Percentiles rank a stretch among this genome's conserved stretches.
Conservation (phyloP, 2,888 invertebrate species). For the Eumacrocentrus americanus region DNA sequence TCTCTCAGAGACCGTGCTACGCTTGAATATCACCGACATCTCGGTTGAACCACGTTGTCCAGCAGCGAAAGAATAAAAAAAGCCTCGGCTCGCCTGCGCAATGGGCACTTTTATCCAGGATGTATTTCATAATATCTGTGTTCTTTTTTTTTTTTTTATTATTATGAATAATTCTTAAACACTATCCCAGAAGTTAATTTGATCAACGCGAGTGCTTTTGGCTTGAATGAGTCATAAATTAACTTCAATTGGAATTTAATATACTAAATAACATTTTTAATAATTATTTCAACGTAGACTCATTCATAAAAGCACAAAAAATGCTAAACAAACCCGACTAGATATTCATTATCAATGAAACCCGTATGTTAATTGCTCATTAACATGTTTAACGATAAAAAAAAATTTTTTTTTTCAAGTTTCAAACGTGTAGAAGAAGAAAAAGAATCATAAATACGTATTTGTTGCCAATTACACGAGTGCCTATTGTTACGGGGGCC, state of each 20-base stretch:
- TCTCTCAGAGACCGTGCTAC: conserved; percentile 60
- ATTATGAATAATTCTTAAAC: too few species aligned
- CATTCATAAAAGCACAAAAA: not conserved
- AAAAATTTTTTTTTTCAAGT: not conserved
- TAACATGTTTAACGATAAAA: not conserved
- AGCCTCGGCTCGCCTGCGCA: conserved; percentile 55
- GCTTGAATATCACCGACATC: conserved; percentile 55
- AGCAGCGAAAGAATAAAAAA: conserved; percentile 48
- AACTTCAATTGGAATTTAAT: not conserved
- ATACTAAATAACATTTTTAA: too few species aligned
- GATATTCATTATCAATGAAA: too few species aligned
- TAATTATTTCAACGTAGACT: too few species aligned
- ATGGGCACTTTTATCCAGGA: conserved; percentile 48
- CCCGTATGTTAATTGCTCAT: too few species aligned
- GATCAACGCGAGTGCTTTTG: conserved; percentile 23
- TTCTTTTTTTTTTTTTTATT: too few species aligned
- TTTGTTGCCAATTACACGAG: too few species aligned
- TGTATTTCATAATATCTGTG: not conserved
- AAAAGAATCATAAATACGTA: too few species aligned
- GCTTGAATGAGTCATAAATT: conserved; percentile 29
- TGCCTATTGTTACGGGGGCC: conserved; percentile 56
- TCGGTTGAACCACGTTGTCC: conserved; percentile 58
- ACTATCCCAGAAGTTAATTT: conserved; percentile 24
- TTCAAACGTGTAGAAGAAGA: not conserved
- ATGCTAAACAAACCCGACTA: not conserved